Percentiles rank a stretch among this genome's conserved stretches.
phyloP scores from a whole-genome alignment of 2,888 invertebrate genomes.

The Leptothorax acervorum region DNA sequence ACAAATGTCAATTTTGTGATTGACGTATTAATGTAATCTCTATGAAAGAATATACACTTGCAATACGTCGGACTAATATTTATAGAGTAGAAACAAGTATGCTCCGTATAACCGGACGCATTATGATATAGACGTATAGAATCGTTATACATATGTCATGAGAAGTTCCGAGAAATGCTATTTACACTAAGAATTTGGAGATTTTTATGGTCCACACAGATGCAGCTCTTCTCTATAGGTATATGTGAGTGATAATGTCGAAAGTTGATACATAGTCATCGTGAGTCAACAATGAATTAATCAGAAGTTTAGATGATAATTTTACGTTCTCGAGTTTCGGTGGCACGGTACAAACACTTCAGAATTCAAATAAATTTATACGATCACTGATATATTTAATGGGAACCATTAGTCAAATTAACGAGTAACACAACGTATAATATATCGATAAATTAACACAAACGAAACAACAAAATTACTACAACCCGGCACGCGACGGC shows the following conservation, averaged over 20 bases:
- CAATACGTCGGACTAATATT: slow-evolving; percentile 35
- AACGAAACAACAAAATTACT: slow-evolving; percentile 16
- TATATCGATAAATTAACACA: slow-evolving; percentile 2
- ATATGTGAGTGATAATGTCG: slow-evolving; percentile 30
- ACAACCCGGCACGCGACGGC: not conserved
- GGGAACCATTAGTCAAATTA: not conserved
- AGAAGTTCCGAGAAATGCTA: slow-evolving; percentile 19
- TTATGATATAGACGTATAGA: slow-evolving; percentile 29
- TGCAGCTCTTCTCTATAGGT: not conserved
- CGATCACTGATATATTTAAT: not conserved
- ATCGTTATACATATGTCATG: slow-evolving; percentile 12
- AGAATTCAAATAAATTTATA: slow-evolving; percentile 22
- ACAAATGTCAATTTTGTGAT: slow-evolving; percentile 17
- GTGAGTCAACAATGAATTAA: slow-evolving; percentile 48
- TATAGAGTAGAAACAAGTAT: slow-evolving; percentile 36
- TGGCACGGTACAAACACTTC: slow-evolving; percentile 9
- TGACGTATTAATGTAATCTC: slow-evolving; percentile 26
- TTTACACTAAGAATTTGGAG: slow-evolving; percentile 49
- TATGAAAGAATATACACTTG: slow-evolving; percentile 7
- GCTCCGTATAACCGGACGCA: slow-evolving; percentile 16
- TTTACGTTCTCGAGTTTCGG: slow-evolving; percentile 2
- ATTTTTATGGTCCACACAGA: slow-evolving; percentile 58
- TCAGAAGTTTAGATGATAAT: slow-evolving; percentile 9
- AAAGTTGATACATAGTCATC: slow-evolving; percentile 32
- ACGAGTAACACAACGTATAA: slow-evolving; percentile 9